Percentiles rank a stretch among this genome's conserved stretches.
Evolutionary conservation across 1,140 invertebrate genomes (phyloP).

Genomic region (Drosophila sturtevanti): DNA sequence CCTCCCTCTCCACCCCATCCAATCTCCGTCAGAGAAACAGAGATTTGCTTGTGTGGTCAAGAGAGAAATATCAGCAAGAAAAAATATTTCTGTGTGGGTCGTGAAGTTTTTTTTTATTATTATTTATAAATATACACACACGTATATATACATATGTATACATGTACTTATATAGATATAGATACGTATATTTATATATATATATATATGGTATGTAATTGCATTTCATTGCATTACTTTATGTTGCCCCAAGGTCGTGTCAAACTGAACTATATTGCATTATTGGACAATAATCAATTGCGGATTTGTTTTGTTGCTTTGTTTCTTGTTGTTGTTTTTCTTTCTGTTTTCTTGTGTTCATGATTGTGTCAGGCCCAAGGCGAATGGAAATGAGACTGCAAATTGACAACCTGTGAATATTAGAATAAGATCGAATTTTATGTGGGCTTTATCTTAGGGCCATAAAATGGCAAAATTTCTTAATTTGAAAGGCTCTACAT

Average conservation of each 20-base stretch:
- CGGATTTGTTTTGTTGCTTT: constrained; percentile 72
- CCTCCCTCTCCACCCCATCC: too few relatives aligned
- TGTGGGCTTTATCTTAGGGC: neutral
- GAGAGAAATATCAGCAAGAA: neutral
- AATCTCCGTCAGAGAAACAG: too few relatives aligned
- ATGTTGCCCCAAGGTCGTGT: constrained; percentile 74
- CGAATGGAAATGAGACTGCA: constrained; percentile 37
- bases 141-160: neutral
- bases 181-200: neutral
- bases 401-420: constrained; percentile 1
- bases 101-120: constrained; percentile 38
- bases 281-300: constrained; percentile 71
- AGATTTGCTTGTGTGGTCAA: constrained; percentile 41
- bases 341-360: neutral
- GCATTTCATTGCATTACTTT: constrained; percentile 73
- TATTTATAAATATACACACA: neutral
- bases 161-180: neutral
- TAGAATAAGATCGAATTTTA: neutral
- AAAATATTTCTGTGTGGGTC: constrained; percentile 66
- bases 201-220: constrained; percentile 62
- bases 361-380: constrained; percentile 20
- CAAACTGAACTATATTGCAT: constrained; percentile 43
- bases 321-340: constrained; percentile 57
- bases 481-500: neutral
- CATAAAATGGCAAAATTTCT: neutral